Evolutionary conservation across 1,140 invertebrate genomes (phyloP), one percentile per base, ranked within the genome.

Genomic region (Drosophila sp.): DNA sequence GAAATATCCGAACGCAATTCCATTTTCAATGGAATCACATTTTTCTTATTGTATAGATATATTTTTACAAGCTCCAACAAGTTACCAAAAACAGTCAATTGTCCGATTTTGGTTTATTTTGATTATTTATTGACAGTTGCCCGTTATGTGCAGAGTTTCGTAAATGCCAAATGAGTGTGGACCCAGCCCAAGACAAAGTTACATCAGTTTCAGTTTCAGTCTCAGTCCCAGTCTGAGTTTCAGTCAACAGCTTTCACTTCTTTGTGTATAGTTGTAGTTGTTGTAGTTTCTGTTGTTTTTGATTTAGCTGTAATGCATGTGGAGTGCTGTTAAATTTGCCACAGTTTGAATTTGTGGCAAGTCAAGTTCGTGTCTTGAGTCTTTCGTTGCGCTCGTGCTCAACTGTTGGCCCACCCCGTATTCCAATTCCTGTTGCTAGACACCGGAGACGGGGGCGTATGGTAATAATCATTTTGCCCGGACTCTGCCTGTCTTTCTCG

Each of bases 281-380:
- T 77, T 41, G 9, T 21, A n/a, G 51, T 54, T 40, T 21, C 14
- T 43, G 9, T 40, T 40, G 32, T 38, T 61, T 41, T 73, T 69
- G 73, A 86, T 82, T 87, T 86, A 76, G 7, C 36, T 86, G 78
- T 86, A 78, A 72, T 53, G 54, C 41, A 58, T 58, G 54, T 75
- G 7, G 14, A 18, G 61, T 36, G 59, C 45, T 50, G 50, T 76
- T 77, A 34, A 57, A 86, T 86, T 86, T 87, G 83, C 82, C 82
- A 87, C 82, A 87, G 82, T 87, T 87, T 87, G 79, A 58, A 62
- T 79, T 87, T 87, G 82, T 89, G 83, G 53, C 84, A 89, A 86
- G 83, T 87, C 83, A 87, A 89, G 83, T 89, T 89, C 83, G 84
- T 89, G 83, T 71, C 83, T 89, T 63, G 53, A 83, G 84, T 78